A percentile compares a stretch with the other conserved stretches of the same genome.
phyloP scores from a whole-genome alignment of 2,888 invertebrate species.

The Cecidostiba fungosa region DNA sequence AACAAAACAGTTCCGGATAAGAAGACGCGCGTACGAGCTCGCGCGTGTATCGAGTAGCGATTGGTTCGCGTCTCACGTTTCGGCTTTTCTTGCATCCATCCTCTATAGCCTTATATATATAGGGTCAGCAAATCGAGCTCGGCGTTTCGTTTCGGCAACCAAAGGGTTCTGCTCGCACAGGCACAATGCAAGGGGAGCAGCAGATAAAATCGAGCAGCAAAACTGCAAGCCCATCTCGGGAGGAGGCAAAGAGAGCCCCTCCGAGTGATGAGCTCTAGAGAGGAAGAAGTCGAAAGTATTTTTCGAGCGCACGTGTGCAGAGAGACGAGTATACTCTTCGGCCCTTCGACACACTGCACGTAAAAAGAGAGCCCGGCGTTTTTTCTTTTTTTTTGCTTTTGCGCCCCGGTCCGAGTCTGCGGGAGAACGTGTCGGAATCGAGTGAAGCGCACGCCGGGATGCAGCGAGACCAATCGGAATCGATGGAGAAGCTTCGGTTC shows the following conservation, averaged over 20 bases:
- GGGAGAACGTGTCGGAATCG: constrained; percentile 65
- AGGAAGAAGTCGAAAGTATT: constrained; percentile 47
- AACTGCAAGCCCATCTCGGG: constrained; percentile 41
- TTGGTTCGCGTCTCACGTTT: constrained; percentile 72
- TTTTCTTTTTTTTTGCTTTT: constrained; percentile 26
- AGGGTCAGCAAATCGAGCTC: background rate
- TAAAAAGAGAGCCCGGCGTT: constrained; percentile 36
- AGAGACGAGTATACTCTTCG: constrained; percentile 48
- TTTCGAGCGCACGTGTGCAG: constrained; percentile 42
- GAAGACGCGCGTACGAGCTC: background rate
- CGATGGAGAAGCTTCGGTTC: constrained; percentile 46
- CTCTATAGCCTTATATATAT: background rate
- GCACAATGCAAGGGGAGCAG: constrained; percentile 59
- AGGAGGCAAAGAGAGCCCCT: constrained; percentile 55
- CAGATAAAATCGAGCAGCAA: constrained; percentile 30
- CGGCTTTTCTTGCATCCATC: constrained; percentile 58
- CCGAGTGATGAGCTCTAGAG: constrained; percentile 55
- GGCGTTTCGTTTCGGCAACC: constrained; percentile 1
- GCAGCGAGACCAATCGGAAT: constrained; percentile 59
- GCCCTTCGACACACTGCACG: constrained; percentile 46
- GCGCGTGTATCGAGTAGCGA: constrained; percentile 53
- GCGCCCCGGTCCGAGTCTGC: background rate
- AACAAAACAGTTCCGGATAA: constrained; percentile 21
- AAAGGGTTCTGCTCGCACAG: constrained; percentile 30
- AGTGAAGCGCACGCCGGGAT: constrained; percentile 28